A percentile compares a stretch with the other conserved stretches of the same genome.
These are phyloP conservation scores for Kryptolebias ocellatus DNA, from an alignment of 2,797 vertebrate genomes.

Conservation along the genomic window DNA sequence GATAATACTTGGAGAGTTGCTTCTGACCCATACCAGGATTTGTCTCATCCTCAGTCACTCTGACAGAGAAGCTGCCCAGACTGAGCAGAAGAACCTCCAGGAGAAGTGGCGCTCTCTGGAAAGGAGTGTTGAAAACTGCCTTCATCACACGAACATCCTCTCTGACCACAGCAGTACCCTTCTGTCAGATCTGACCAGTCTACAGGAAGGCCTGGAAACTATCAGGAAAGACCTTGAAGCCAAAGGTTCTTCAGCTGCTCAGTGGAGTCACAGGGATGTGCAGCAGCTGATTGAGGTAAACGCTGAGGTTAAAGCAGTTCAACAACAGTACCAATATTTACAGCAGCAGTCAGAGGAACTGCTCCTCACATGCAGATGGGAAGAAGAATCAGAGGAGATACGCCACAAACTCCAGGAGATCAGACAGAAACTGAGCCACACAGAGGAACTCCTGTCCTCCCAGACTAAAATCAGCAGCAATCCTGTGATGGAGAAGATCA, in stretches of 20 bases:
- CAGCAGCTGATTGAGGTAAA: conserved; percentile 72
- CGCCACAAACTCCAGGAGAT: conserved; percentile 78
- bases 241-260: conserved; percentile 24
- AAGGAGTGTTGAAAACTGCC: conserved; percentile 74
- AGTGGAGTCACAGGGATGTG: conserved; percentile 64
- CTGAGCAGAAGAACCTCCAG: conserved; percentile 80
- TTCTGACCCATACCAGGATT: conserved; percentile 72
- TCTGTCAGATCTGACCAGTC: conserved; percentile 47
- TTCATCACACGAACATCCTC: conserved; percentile 73
- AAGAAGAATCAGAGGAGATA: conserved; percentile 79
- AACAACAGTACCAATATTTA: conserved; percentile 76
- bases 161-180: conserved; percentile 66
- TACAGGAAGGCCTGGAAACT: conserved; percentile 76
- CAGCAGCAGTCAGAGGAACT: conserved; percentile 78
- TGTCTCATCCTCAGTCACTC: conserved; percentile 73
- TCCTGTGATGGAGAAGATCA: conserved; percentile 78
- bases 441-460: conserved; percentile 65
- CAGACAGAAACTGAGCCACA: conserved; percentile 74
- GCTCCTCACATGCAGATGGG: conserved; percentile 79
- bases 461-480: conserved; percentile 69
- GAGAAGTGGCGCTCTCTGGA: conserved; percentile 82
- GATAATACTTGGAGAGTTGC: conserved; percentile 79
- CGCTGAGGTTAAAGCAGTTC: conserved; percentile 82
- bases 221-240: conserved; percentile 52
- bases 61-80: conserved; percentile 77